These are phyloP conservation scores for Xestobium rufovillosum DNA, from an alignment of 2,888 invertebrate genomes.

Conservation along the genomic window DNA sequence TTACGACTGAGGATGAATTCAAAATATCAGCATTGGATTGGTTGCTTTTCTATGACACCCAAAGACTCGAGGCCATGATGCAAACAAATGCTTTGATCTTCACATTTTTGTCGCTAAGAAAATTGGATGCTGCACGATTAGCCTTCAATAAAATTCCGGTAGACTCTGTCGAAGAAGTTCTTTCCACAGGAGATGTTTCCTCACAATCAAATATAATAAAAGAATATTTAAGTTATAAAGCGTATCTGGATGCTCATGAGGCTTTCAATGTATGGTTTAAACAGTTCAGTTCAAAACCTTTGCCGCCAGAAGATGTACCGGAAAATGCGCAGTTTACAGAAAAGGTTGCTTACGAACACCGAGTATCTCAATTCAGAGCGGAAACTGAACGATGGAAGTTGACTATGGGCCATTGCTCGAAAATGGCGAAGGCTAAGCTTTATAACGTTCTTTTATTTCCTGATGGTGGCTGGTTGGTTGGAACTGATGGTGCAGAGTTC, in stretches of 20 bases:
- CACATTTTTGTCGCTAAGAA: conserved; percentile 72
- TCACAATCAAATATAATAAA: conserved; percentile 51
- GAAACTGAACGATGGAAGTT: conserved; percentile 64
- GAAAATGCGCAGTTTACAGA: conserved; percentile 71
- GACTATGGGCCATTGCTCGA: conserved; percentile 38
- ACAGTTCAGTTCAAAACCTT: conserved; percentile 71
- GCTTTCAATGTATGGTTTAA: conserved; percentile 86
- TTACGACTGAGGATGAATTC: conserved; percentile 61
- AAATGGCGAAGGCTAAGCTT: conserved; percentile 67
- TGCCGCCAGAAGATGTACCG: conserved; percentile 53
- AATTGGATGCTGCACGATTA: conserved; percentile 72
- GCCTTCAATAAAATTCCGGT: conserved; percentile 66
- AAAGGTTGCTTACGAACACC: conserved; percentile 81
- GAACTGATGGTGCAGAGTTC: conserved; percentile 51
- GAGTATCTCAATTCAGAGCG: conserved; percentile 67
- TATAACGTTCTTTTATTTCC: conserved; percentile 85
- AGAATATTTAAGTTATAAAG: conserved; percentile 81
- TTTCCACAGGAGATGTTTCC: conserved; percentile 43
- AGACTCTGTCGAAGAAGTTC: conserved; percentile 55
- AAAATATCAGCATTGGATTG: conserved; percentile 80
- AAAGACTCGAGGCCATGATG: conserved; percentile 73
- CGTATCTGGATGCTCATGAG: conserved; percentile 81
- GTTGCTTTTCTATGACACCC: conserved; percentile 71
- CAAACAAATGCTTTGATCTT: conserved; percentile 86
- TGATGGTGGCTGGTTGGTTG: conserved; percentile 83